Base-by-base conservation (phyloP, 1,140 invertebrate genomes). In the Drosophila bipectinata region DNA sequence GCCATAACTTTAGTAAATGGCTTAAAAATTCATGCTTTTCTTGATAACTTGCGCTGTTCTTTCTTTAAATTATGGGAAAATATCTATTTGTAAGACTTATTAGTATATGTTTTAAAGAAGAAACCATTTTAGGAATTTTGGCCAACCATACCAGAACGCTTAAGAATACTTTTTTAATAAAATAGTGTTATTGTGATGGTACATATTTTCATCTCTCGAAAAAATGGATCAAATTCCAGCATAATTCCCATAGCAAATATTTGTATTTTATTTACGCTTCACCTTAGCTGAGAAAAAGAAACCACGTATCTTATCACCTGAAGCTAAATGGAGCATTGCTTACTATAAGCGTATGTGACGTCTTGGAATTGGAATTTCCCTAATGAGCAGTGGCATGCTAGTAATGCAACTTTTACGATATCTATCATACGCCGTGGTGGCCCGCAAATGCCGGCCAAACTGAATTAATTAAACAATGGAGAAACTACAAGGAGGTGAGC, bases 371-470 rank as follows among this genome's bases (percentile, higher is more conserved):
- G 57, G 77, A 62, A 84, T 85, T 85, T 63, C 77, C 77, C 55
- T 87, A 85, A 85, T 73, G 77, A 80, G 67, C 52, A 54, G 24
- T 30, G 30, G 59, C 62, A 53, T 41, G 41, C 34, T 44, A 76
- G 75, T 82, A 82, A 74, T 77, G 82, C 68, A 81, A 60, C 74
- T 85, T 87, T 81, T 81, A 87, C 49, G 77, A 87, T 81, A 87
- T 85, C 61, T 68, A 52, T 78, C 63, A 85, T 85, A 67, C 77
- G 81, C 77, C 82, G n/a, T 44, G 67, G 67, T 66, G 82, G 30
- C 64, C 62, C 55, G 45, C 57, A 45, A 64, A 47, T 61, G 81
- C 57, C 47, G 18, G 26, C 41, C 41, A 53, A 60, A 64, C 62
- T 62, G 68, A 79, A 87, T 90, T 87, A 85, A 90, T 85, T 90